These are phyloP conservation scores for Botia almorhae DNA, from an alignment of 2,797 vertebrate species.

Conservation along the genomic window DNA sequence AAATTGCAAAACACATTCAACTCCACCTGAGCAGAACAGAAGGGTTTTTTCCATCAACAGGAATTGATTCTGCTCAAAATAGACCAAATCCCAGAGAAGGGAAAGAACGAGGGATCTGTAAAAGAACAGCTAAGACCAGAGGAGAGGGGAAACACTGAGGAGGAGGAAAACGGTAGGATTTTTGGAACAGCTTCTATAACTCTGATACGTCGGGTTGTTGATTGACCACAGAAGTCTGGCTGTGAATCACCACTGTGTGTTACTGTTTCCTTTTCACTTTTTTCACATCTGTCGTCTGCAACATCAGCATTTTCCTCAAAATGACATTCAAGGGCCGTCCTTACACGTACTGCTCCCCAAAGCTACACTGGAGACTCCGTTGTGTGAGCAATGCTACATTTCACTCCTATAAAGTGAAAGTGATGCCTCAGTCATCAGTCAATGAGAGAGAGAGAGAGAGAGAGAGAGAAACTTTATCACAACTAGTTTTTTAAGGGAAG, in stretches of 20 bases:
- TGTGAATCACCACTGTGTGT: slow-evolving; percentile 17
- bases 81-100: slow-evolving; percentile 22
- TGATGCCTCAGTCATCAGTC: slow-evolving; percentile 42
- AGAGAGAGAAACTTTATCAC: too few relatives aligned
- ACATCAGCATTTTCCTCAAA: slow-evolving; percentile 85
- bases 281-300: slow-evolving; percentile 69
- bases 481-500: slow-evolving; percentile 5
- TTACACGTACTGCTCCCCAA: slow-evolving; percentile 79
- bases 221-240: slow-evolving; percentile 44
- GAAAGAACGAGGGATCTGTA: slow-evolving; percentile 25
- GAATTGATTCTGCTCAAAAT: slow-evolving; percentile 40
- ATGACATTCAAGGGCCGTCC: slow-evolving; percentile 89
- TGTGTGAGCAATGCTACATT: slow-evolving; percentile 71
- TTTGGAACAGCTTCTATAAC: slow-evolving; percentile 34
- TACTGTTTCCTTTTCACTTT: slow-evolving; percentile 50
- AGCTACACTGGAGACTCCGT: slow-evolving; percentile 66
- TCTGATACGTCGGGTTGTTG: slow-evolving; percentile 21
- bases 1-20: slow-evolving; percentile 25
- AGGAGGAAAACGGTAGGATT: slow-evolving; percentile 5
- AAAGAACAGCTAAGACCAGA: slow-evolving; percentile 11
- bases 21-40: slow-evolving; percentile 28
- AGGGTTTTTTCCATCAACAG: slow-evolving; percentile 16
- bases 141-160: too few relatives aligned
- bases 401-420: slow-evolving; percentile 78
- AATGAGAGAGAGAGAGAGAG: slow-evolving; percentile 21